Percentiles rank a stretch among this genome's conserved stretches.
Evolutionary conservation across 2,113 vertebrate genomes (phyloP).

Genomic region (Larimichthys crocea): DNA sequence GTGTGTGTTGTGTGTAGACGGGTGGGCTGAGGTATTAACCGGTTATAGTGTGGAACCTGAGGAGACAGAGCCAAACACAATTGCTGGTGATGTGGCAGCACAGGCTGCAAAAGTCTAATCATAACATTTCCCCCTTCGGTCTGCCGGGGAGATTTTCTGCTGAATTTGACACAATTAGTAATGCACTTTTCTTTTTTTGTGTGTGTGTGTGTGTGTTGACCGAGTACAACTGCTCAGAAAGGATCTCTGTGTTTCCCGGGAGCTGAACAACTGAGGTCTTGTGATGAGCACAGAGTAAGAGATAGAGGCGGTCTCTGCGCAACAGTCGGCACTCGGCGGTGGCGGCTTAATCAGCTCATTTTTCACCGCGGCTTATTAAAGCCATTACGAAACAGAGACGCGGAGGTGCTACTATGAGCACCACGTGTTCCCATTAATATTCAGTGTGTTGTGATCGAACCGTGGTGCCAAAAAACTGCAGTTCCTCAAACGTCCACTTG

Average conservation of each 20-base stretch:
- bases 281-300: not conserved
- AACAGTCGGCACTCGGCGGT: constrained; percentile 3
- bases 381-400: constrained; percentile 39
- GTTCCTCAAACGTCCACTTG: no score
- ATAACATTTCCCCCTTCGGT: not conserved
- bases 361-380: constrained; percentile 49
- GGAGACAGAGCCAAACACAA: not conserved
- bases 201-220: not conserved
- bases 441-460: no score
- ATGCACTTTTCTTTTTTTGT: constrained; percentile 12
- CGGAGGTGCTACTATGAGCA: not conserved
- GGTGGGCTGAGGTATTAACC: constrained; percentile 15
- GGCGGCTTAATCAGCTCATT: constrained; percentile 47
- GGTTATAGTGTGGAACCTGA: not conserved
- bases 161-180: constrained; percentile 46
- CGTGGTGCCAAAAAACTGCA: no score
- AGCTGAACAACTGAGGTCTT: constrained; percentile 31
- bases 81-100: not conserved
- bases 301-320: constrained; percentile 23
- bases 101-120: constrained; percentile 15
- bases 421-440: not conserved
- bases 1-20: constrained; percentile 16
- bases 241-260: constrained; percentile 20
- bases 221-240: constrained; percentile 7
- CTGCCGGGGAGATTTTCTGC: constrained; percentile 5